Base-by-base conservation (phyloP, 2,797 vertebrate species). In the Aselliscus stoliczkanus region DNA sequence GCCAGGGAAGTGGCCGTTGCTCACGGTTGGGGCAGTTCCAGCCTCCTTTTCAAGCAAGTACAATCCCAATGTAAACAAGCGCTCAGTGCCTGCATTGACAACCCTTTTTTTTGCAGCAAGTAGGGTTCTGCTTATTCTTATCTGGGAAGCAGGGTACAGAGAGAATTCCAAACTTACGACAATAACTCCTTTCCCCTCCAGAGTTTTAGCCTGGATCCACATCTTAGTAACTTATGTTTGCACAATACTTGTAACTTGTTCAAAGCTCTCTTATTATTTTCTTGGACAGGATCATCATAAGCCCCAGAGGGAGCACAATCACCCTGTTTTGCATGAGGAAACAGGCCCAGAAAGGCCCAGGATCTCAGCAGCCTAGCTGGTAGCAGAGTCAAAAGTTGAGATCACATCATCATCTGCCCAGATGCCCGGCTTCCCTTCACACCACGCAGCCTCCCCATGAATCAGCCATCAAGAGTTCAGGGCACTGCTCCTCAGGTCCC, bases 191-290 rank as follows among this genome's bases (percentile, higher is more conserved):
- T 89, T 79, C 69, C 67, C 42, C 29, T 89, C 67, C 70, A 54
- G 23, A 64, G 44, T 81, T 92, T 54, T 42, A 82, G 82, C 37
- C 58, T 58, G 42, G 23, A 80, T 34, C 17, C 89, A 81, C 62
- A 54, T 50, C 34, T 90, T 69, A 81, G 60, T 44, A 62, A 93
- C 27, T 64, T 81, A 65, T 15, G 47, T 84, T 60, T 67, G 47
- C 60, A 81, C 91, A 77, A 37, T 60, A 67, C 69, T 82, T 96
- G 84, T 65, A 69, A 56, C 60, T 72, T 84, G 13, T 79, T 95
- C 84, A 84, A 77, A 95, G 92, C 76, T 81, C 76, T 80, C 79
- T 52, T 67, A 21, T 80, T 37, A 69, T 73, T 39, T 67, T 58
- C 47, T 34, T 56, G 86, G 42, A 84, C 81, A 85, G 64, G 60